Evolutionary conservation across 2,888 invertebrate genomes (phyloP).

Genomic region (Podotricha telesiphe): DNA sequence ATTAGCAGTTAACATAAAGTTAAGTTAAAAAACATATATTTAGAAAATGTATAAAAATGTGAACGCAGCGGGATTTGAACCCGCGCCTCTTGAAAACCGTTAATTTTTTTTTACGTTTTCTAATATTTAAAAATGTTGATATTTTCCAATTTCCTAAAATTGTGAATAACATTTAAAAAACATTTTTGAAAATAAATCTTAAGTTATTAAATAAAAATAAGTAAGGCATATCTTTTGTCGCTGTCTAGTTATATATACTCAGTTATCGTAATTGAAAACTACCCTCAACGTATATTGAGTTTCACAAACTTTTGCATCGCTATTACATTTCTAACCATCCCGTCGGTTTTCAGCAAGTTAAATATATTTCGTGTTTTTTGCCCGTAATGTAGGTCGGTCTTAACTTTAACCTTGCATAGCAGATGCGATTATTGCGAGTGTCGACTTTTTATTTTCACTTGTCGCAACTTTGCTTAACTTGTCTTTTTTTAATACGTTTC

Average conservation of each 20-base stretch:
- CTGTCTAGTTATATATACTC: slow-evolving; percentile 1
- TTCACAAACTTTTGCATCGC: slow-evolving; percentile 17
- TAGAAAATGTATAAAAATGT: too few species aligned
- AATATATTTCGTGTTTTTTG: slow-evolving; percentile 29
- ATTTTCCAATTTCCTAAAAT: too few species aligned
- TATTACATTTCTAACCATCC: slow-evolving; percentile 12
- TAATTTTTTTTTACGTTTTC: too few species aligned
- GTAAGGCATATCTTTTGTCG: background rate
- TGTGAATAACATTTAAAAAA: too few species aligned
- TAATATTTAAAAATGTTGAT: too few species aligned
- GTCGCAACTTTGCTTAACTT: slow-evolving; percentile 30
- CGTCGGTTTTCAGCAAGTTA: slow-evolving; percentile 19
- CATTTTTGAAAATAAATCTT: background rate
- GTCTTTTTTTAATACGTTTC: slow-evolving; percentile 26
- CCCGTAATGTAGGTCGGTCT: slow-evolving; percentile 34
- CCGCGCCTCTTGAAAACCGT: too few species aligned
- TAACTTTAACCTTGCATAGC: slow-evolving; percentile 34
- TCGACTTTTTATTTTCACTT: slow-evolving; percentile 19
- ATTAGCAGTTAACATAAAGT: too few species aligned
- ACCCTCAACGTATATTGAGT: slow-evolving; percentile 17
- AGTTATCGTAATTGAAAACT: slow-evolving; percentile 17
- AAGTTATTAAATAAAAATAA: background rate
- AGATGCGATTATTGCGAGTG: slow-evolving; percentile 38
- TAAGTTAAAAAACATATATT: too few species aligned
- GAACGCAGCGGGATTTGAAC: too few species aligned